Conservation (phyloP, 2,888 invertebrate genomes). For the Lamproptera curius region DNA sequence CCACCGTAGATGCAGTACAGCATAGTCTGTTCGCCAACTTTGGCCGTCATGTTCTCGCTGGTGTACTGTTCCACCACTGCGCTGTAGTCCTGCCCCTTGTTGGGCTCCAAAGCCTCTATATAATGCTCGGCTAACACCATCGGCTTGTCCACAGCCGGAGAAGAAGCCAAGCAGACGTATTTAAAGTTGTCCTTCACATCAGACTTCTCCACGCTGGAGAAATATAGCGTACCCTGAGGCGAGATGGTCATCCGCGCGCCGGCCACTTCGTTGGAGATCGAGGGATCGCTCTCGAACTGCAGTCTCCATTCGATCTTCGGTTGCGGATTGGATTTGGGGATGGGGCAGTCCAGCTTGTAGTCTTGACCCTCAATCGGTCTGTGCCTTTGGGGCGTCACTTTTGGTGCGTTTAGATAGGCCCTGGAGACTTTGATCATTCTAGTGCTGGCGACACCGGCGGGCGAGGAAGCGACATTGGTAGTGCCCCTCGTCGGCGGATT, state of each 20-base stretch:
- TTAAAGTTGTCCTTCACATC: slow-evolving; percentile 41
- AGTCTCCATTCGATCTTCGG: slow-evolving; percentile 53
- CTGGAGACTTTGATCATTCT: slow-evolving; percentile 40
- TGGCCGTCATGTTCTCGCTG: slow-evolving; percentile 45
- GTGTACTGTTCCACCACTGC: slow-evolving; percentile 50
- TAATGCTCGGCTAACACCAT: slow-evolving; percentile 50
- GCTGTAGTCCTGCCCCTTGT: slow-evolving; percentile 35
- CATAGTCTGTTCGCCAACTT: slow-evolving; percentile 45
- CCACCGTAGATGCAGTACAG: slow-evolving; percentile 67
- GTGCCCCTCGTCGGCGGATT: slow-evolving; percentile 43
- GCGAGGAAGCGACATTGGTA: slow-evolving; percentile 53
- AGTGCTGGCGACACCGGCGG: slow-evolving; percentile 46
- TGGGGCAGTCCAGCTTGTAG: slow-evolving; percentile 48
- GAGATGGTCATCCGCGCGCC: slow-evolving; percentile 45
- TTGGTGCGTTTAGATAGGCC: slow-evolving; percentile 39
- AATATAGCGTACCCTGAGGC: slow-evolving; percentile 52
- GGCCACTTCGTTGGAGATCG: slow-evolving; percentile 33
- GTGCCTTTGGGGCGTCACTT: slow-evolving; percentile 36
- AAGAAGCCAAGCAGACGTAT: slow-evolving; percentile 52
- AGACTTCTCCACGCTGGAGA: slow-evolving; percentile 48
- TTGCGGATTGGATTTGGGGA: slow-evolving; percentile 51
- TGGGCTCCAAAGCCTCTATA: slow-evolving; percentile 39
- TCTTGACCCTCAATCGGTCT: slow-evolving; percentile 51
- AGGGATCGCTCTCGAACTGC: slow-evolving; percentile 36
- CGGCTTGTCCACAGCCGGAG: slow-evolving; percentile 41